Conservation (phyloP, 1,140 invertebrate species). For the Sminthurinus signatus region DNA sequence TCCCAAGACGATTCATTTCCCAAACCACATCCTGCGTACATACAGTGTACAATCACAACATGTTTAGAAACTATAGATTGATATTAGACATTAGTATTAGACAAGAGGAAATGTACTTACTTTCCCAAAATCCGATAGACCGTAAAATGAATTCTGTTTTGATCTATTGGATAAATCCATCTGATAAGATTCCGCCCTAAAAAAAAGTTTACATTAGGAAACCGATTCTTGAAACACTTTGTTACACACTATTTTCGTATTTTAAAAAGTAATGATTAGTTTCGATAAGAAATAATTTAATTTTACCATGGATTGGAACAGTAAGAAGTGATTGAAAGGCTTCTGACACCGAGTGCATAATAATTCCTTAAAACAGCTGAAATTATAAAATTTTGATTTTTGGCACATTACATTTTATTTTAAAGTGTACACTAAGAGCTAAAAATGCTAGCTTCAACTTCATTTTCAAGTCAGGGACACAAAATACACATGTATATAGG, state of each 20-base stretch:
- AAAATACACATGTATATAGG: too few species aligned
- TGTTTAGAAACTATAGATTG: too few species aligned
- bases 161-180: neutral
- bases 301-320: constrained; percentile 51
- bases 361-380: constrained; percentile 48
- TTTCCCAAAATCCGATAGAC: constrained; percentile 45
- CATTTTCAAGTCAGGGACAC: too few species aligned
- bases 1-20: constrained; percentile 45
- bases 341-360: constrained; percentile 50
- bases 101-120: constrained; percentile 33
- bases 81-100: too few species aligned
- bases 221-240: too few species aligned
- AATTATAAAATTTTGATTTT: too few species aligned
- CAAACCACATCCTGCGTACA: constrained; percentile 17
- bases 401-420: too few species aligned
- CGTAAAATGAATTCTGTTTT: constrained; percentile 17
- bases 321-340: constrained; percentile 50
- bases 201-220: too few species aligned
- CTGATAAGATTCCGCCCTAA: constrained; percentile 43
- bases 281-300: neutral
- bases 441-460: too few species aligned
- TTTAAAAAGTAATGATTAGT: too few species aligned
- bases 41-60: neutral
- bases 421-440: too few species aligned
- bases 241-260: neutral